Base-by-base conservation (phyloP, 2,797 vertebrate species). In the Sylvilagus floridanus region DNA sequence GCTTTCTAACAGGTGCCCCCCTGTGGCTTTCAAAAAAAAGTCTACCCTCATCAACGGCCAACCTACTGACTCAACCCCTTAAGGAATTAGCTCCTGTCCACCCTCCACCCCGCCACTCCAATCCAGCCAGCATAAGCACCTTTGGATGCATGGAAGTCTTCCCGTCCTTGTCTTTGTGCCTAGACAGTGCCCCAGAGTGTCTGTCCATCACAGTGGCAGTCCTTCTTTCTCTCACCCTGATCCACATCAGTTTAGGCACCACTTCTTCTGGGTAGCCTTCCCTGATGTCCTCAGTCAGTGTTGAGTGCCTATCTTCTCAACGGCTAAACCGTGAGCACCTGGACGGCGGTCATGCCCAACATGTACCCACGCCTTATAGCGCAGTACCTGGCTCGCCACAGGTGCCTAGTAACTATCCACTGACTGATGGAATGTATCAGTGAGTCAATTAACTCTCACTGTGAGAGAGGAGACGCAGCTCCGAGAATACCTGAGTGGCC, bases 141-240 rank as follows among this genome's bases (percentile, higher is more conserved):
- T 21, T n/a, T 16, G 0, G 71, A 60, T 5, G 2, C 32, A 52
- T 2, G 4, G 13, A 3, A 17, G 28, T 62, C 26, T 50, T 37
- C 73, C 28, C 5, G 4, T n/a, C 2, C 8, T 2, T 37, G 10
- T 12, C 16, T 63, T 11, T 26, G n/a, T 28, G 9, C 28, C n/a
- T 14, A 32, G 1, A 87, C 21, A 77, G 28, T 9, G 17, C 13
- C 14, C 22, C 0, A 0, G 12, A 16, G 32, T 47, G 8, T 28
- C 47, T 54, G 50, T 22, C 30, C 26, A 47, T 12, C 54, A n/a
- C n/a, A 30, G 1, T 52, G n/a, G 2, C 0, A 5, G 0, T 30
- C 13, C 19, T 69, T 66, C 32, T 0, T 28, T 35, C 50, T 50
- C 71, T 81, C 47, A 62, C 17, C 6, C n/a, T 42, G 50, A 52